Evolutionary conservation across 2,113 vertebrate species (phyloP), one percentile per base, ranked within the genome.

Genomic region (Furnarius figulus): DNA sequence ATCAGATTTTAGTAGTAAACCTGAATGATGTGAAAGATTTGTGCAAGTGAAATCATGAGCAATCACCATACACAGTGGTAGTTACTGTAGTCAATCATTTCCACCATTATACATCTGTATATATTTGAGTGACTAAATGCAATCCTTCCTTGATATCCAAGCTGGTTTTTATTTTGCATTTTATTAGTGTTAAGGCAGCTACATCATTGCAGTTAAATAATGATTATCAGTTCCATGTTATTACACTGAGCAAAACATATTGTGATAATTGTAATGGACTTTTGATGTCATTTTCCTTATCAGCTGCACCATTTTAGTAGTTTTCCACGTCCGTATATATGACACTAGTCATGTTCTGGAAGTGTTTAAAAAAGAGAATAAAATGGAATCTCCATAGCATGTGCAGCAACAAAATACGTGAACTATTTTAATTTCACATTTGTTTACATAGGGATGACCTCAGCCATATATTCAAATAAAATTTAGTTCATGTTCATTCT

Each of bases 211-310:
- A 87, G 44, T 84, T 93, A 90, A 86, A 81, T 59, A 95, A 91
- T 85, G 30, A 75, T 89, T 90, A 81, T 78, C 52, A 30, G 70
- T 87, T 90, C 52, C 37, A 37, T 61, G 76, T 67, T 81, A 87
- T 94, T 92, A 87, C 28, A 71, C 25, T 40, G 8, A 75, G 24
- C 24, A 95, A 95, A 95, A 95, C 68, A 93, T 67, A 79, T 86
- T 75, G 27, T 72, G 56, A 85, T 92, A 95, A 89, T 89, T 89
- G 28, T 42, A 91, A 95, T 79, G 71, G 89, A 91, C 37, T 95
- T 95, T 31, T 89, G 87, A 89, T 85, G 17, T 44, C 70, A 46
- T 87, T 95, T 91, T 82, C 58, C 49, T 93, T 87, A 95, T 89
- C 71, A 50, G 30, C 56, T 87, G 25, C 53, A 89, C 58, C 12